phyloP scores from a whole-genome alignment of 1,140 invertebrate genomes.

The Anastrepha ludens region DNA sequence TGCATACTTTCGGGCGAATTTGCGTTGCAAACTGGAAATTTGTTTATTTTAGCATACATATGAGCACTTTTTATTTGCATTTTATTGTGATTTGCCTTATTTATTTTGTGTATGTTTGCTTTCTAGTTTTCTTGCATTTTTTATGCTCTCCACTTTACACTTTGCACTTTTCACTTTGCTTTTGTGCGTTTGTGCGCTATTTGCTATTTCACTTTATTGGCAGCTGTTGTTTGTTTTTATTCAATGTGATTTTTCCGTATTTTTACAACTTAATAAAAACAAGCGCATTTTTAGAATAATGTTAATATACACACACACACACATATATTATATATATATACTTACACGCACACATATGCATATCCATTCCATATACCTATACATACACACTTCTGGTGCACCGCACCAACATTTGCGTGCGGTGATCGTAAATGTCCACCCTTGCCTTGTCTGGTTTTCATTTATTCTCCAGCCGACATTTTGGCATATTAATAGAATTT shows the following conservation, averaged over 20 bases:
- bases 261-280: constrained; percentile 19
- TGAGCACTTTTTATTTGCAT: constrained; percentile 39
- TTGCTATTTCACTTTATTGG: neutral
- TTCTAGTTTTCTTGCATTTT: neutral
- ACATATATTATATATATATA: too few relatives aligned
- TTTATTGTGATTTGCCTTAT: constrained; percentile 42
- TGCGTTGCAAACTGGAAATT: neutral
- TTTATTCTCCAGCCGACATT: neutral
- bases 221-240: neutral
- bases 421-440: neutral
- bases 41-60: constrained; percentile 50
- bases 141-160: neutral
- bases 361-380: too few relatives aligned
- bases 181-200: neutral
- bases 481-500: neutral
- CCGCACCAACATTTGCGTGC: neutral
- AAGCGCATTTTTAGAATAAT: too few relatives aligned
- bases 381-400: too few relatives aligned
- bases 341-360: too few relatives aligned
- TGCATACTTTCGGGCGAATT: constrained; percentile 38
- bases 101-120: neutral
- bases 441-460: neutral
- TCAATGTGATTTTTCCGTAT: neutral
- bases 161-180: neutral
- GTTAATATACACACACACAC: too few relatives aligned